phyloP scores from a whole-genome alignment of 2,113 vertebrate genomes.

The Hyla sarda region DNA sequence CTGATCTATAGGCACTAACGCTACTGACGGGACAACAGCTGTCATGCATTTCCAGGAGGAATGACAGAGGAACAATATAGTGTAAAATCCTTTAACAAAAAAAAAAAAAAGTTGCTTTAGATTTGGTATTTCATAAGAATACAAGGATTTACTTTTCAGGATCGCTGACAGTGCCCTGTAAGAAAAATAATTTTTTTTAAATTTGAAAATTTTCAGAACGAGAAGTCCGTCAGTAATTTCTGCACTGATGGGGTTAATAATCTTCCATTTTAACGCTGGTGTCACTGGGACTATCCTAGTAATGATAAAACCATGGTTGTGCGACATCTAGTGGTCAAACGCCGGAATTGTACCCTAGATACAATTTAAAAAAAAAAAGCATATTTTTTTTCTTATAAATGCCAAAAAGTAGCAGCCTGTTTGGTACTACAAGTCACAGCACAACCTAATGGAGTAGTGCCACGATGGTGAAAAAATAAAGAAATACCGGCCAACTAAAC shows the following conservation, averaged over 20 bases:
- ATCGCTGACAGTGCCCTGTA: no score
- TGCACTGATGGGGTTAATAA: conserved; percentile 7
- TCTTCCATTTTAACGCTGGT: neutral
- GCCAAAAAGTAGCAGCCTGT: no score
- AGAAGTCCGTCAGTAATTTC: neutral
- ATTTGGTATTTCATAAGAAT: neutral
- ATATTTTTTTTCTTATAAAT: no score
- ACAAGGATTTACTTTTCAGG: neutral
- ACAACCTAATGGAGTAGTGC: neutral
- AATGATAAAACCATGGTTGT: neutral
- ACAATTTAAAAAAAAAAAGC: no score
- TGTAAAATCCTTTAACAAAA: neutral
- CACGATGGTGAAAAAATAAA: neutral
- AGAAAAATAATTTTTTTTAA: no score
- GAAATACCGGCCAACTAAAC: no score
- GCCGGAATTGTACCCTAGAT: neutral
- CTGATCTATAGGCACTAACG: no score
- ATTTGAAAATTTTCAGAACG: no score
- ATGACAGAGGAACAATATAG: neutral
- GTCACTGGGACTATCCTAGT: neutral
- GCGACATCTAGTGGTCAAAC: conserved; percentile 11
- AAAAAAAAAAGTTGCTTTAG: neutral
- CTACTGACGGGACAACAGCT: no score
- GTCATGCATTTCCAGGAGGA: neutral
- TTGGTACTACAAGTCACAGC: neutral